Conservation (phyloP, 1,140 invertebrate species). For the Lepidurus packardi region DNA sequence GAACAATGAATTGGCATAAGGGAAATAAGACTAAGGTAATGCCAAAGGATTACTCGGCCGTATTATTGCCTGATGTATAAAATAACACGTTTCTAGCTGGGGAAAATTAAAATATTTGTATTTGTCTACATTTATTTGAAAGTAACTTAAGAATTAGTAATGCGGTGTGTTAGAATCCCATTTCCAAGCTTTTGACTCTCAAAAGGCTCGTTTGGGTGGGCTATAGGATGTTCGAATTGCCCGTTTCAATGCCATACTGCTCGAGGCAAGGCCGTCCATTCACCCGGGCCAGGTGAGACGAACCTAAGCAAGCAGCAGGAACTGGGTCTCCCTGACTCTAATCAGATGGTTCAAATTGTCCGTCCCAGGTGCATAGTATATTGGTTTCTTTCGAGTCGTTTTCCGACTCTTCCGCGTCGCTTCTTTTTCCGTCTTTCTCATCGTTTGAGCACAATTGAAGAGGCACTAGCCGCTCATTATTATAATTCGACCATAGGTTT, state of each 20-base stretch:
- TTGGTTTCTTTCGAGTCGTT: neutral
- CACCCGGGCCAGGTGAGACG: neutral
- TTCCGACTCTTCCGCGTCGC: neutral
- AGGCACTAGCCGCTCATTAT: no score
- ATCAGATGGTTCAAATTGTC: neutral
- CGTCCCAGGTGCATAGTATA: neutral
- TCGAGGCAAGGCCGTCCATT: constrained; percentile 20
- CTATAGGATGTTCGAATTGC: neutral
- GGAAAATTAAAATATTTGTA: no score
- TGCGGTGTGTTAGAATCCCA: neutral
- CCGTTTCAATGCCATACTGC: constrained; percentile 14
- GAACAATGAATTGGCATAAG: no score
- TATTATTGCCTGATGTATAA: no score
- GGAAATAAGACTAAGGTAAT: no score
- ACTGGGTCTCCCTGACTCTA: neutral
- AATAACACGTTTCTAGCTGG: no score
- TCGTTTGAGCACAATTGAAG: neutral
- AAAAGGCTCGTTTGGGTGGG: neutral
- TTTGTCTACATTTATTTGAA: neutral
- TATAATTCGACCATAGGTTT: no score
- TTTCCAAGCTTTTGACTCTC: neutral
- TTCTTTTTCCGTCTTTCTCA: neutral
- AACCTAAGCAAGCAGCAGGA: neutral
- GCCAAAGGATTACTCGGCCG: no score
- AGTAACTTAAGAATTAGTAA: neutral